Percentiles rank a stretch among this genome's conserved stretches.
Conservation (phyloP, 35 echinoderm and acorn worm species). For the Amphiura filiformis region DNA sequence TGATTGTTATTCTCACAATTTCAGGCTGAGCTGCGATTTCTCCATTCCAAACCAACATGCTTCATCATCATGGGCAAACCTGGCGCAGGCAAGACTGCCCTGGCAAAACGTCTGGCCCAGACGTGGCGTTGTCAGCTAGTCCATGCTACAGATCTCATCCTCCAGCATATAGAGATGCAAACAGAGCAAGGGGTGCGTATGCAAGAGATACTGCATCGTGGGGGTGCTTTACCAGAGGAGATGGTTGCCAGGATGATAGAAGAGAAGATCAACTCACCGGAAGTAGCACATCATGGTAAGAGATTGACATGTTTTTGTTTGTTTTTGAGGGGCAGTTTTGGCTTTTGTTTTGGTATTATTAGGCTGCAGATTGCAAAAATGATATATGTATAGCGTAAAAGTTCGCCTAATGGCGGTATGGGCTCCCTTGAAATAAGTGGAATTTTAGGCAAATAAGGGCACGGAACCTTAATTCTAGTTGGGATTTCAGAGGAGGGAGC, state of each 20-base stretch:
- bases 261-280: conserved; percentile 92
- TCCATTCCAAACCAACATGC: conserved; percentile 96
- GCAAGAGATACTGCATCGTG: conserved; percentile 76
- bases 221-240: conserved; percentile 84
- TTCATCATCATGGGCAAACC: conserved; percentile 97
- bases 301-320: too few relatives aligned
- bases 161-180: conserved; percentile 79
- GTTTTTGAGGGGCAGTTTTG: neutral
- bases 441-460: too few relatives aligned
- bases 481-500: too few relatives aligned
- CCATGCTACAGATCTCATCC: conserved; percentile 88
- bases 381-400: too few relatives aligned
- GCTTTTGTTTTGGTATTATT: neutral
- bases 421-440: too few relatives aligned
- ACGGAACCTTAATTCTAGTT: too few relatives aligned
- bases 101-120: conserved; percentile 86
- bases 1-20: neutral
- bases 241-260: conserved; percentile 90
- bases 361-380: too few relatives aligned
- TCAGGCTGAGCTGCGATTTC: conserved; percentile 84
- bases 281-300: conserved; percentile 94
- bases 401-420: too few relatives aligned
- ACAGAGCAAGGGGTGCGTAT: conserved; percentile 72
- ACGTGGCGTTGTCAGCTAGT: conserved; percentile 91
- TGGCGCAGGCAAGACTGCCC: conserved; percentile 76